Evolutionary conservation across 2,797 vertebrate species (phyloP), one percentile per base, ranked within the genome.

Genomic region (Aeoliscus strigatus): DNA sequence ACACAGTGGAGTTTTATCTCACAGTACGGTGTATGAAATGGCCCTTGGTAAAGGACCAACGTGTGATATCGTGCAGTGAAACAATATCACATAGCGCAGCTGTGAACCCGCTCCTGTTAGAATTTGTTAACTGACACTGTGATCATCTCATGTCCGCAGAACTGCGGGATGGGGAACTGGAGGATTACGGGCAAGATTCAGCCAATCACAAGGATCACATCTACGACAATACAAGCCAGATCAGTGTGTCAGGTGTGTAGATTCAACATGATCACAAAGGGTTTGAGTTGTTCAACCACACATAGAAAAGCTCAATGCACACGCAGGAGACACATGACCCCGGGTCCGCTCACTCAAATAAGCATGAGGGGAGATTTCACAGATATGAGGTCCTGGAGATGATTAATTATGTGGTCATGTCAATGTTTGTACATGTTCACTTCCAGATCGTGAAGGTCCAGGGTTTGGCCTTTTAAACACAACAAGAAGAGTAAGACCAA

Each of bases 381-480:
- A 21, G 18, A 21, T 21, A 34, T 33, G 16, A 27, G 13, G 3
- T 14, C 8, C n/a, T 23, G 10, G n/a, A 17, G 14, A 44, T 2
- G 18, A 21, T 24, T 5, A 27, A 11, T 6, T 4, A 21, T 27
- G 21, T 37, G 11, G 48, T 14, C 39, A 37, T 51, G 6, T 23
- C 5, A 14, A 39, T 34, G 30, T 41, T 21, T 14, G 17, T 5
- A 12, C 23, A 2, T 11, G 39, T 49, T 12, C 12, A 5, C 41
- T 49, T 81, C 67, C 71, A 84, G 93, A 92, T 65, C 51, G 56
- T 5, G 90, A 91, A 29, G 64, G 39, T 2, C 40, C 60, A 36
- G 90, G 90, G 41, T 92, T 87, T 40, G 92, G 91, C 27, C 91
- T 98, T 67, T 86, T 97, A 36, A 94, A 94, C 63, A 97, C 93